These are phyloP conservation scores for Ectobius pallidus DNA, from an alignment of 2,888 invertebrate species.

Conservation along the genomic window DNA sequence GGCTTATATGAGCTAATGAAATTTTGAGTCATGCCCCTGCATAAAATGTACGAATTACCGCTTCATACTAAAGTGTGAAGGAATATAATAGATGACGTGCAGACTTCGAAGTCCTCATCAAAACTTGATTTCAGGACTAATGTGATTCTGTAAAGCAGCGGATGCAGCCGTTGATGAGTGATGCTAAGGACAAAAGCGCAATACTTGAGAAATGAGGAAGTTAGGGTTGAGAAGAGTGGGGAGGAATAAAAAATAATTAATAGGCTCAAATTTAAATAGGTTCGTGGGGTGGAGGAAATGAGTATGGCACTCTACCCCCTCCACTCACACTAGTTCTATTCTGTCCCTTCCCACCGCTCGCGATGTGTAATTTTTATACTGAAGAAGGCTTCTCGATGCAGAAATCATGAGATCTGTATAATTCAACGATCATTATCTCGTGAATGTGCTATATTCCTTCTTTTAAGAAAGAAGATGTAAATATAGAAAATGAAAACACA, in stretches of 20 bases:
- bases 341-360: neutral
- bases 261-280: constrained; percentile 39
- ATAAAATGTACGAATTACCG: neutral
- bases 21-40: constrained; percentile 8
- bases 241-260: constrained; percentile 36
- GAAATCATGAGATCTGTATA: too few species aligned
- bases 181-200: constrained; percentile 28
- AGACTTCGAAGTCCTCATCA: neutral
- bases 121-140: neutral
- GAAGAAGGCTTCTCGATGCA: neutral
- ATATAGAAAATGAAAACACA: too few species aligned
- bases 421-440: too few species aligned
- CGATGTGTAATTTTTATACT: neutral
- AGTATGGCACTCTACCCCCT: constrained; percentile 1
- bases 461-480: too few species aligned
- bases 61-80: neutral
- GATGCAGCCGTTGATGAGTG: constrained; percentile 28
- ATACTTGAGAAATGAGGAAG: constrained; percentile 32
- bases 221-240: constrained; percentile 22
- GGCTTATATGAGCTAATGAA: neutral
- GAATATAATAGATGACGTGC: neutral
- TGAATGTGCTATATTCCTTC: too few species aligned
- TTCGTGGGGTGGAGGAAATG: constrained; percentile 35
- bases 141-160: constrained; percentile 2
- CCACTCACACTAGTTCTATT: neutral